These are phyloP conservation scores for Cossypha heuglini DNA, from an alignment of 2,797 vertebrate genomes.

Conservation along the genomic window DNA sequence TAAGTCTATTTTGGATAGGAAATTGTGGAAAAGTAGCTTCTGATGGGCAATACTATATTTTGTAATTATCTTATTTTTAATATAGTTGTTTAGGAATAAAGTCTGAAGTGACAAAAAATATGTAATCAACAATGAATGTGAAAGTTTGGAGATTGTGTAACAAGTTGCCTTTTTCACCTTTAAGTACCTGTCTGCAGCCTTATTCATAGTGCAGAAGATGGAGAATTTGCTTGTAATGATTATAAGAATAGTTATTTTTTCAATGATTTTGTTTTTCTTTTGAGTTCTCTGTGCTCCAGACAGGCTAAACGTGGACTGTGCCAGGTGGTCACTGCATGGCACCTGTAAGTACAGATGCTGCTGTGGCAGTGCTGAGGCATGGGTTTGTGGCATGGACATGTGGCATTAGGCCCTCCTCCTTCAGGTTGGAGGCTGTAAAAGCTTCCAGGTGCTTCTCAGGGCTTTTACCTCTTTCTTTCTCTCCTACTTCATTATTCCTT, in stretches of 20 bases:
- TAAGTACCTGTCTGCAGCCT: neutral
- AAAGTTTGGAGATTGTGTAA: neutral
- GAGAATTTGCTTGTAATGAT: neutral
- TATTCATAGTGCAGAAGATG: neutral
- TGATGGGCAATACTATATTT: constrained; percentile 42
- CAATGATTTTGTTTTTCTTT: neutral
- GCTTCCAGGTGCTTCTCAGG: constrained; percentile 35
- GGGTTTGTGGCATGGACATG: neutral
- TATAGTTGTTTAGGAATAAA: constrained; percentile 21
- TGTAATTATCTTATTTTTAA: constrained; percentile 52
- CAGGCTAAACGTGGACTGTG: neutral
- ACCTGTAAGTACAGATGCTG: neutral
- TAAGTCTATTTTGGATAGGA: constrained; percentile 31
- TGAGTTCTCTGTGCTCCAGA: neutral
- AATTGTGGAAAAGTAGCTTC: constrained; percentile 10
- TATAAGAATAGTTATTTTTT: constrained; percentile 12
- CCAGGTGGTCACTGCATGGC: neutral
- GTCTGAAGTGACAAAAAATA: neutral
- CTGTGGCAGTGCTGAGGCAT: neutral
- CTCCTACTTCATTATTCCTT: neutral
- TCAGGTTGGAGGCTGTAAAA: neutral
- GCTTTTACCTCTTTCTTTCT: neutral
- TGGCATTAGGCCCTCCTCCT: neutral
- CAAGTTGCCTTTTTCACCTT: neutral
- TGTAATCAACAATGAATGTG: neutral